Percentiles rank a stretch among this genome's conserved stretches.
Evolutionary conservation across 2,888 invertebrate genomes (phyloP).

Genomic region (Pecten maximus): DNA sequence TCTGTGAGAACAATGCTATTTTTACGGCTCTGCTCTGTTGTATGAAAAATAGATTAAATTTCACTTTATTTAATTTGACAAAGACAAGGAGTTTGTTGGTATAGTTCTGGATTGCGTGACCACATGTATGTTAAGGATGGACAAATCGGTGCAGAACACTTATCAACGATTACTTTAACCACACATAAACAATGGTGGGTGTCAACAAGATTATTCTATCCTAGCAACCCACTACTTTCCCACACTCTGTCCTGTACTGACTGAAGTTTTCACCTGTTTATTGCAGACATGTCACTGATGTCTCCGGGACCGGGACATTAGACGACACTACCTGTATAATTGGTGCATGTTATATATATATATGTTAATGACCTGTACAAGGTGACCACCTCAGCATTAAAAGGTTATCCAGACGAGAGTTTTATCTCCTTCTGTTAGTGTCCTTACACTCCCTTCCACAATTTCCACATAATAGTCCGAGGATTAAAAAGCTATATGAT

Average conservation of each 20-base stretch:
- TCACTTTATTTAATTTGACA: background rate
- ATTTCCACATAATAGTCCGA: no score
- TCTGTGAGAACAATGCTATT: background rate
- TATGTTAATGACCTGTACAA: background rate
- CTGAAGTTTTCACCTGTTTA: background rate
- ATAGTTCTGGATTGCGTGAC: background rate
- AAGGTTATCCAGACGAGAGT: no score
- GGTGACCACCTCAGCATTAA: background rate
- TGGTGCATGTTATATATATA: no score
- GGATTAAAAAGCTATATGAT: no score
- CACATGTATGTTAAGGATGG: conserved; percentile 10
- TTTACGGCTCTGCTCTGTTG: background rate
- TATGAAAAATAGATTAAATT: background rate
- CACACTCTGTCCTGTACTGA: background rate
- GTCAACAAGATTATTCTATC: background rate
- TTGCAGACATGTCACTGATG: background rate
- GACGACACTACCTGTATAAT: background rate
- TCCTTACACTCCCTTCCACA: no score
- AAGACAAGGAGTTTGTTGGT: background rate
- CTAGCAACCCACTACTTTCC: conserved; percentile 29
- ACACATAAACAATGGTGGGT: conserved; percentile 14
- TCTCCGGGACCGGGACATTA: background rate
- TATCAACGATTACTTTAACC: background rate
- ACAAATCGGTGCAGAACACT: conserved; percentile 17
- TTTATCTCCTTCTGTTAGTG: no score